These are phyloP conservation scores for Drosophila albomicans DNA, from an alignment of 1,140 invertebrate species.

Conservation along the genomic window DNA sequence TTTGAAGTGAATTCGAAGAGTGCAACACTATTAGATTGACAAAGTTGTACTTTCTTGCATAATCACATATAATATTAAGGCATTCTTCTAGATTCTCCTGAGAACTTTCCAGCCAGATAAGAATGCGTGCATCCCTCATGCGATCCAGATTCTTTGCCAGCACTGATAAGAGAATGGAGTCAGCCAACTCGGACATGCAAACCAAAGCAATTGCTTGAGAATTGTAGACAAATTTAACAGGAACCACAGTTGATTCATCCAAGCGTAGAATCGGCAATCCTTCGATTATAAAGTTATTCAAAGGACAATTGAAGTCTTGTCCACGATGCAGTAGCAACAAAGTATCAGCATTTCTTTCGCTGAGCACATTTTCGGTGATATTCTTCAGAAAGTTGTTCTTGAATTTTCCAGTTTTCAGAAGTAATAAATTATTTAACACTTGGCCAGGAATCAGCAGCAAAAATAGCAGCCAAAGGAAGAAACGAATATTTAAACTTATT, in stretches of 20 bases:
- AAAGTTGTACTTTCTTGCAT: slow-evolving; percentile 13
- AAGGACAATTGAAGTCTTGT: not conserved
- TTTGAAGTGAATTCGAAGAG: not conserved
- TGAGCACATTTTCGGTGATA: not conserved
- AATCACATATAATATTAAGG: not conserved
- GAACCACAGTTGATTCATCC: not conserved
- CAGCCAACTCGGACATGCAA: slow-evolving; percentile 6
- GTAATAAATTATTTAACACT: not conserved
- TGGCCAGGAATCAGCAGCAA: not conserved
- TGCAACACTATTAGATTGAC: slow-evolving; percentile 25
- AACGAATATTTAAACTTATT: too few relatives aligned
- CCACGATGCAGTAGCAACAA: slow-evolving; percentile 5
- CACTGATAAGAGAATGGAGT: not conserved
- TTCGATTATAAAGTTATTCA: not conserved
- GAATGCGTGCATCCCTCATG: slow-evolving; percentile 11
- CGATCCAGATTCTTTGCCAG: slow-evolving; percentile 14
- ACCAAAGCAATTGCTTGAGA: slow-evolving; percentile 5
- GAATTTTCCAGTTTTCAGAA: too few relatives aligned
- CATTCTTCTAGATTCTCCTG: too few relatives aligned
- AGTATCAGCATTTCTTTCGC: not conserved
- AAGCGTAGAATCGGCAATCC: not conserved
- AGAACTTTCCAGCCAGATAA: not conserved
- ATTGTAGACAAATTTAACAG: slow-evolving; percentile 1
- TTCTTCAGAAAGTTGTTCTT: not conserved
- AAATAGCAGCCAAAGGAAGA: too few relatives aligned